Evolutionary conservation across 2,888 invertebrate genomes (phyloP).

Genomic region (Pseudoips prasinana): DNA sequence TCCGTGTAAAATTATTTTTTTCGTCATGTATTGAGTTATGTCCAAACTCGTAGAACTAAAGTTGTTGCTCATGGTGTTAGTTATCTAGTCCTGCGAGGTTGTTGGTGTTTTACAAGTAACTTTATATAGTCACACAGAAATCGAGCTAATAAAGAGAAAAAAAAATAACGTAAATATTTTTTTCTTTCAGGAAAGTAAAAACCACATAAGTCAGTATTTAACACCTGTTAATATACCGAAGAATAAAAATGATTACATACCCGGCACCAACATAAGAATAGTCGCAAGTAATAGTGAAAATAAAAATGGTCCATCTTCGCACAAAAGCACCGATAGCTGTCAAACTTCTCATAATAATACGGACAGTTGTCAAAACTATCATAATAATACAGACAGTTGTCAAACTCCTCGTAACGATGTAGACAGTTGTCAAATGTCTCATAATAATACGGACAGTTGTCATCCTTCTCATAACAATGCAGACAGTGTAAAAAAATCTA

Average conservation of each 20-base stretch:
- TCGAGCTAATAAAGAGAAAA: too few relatives aligned
- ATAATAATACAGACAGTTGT: background rate
- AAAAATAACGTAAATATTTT: conserved; percentile 66
- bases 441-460: too few relatives aligned
- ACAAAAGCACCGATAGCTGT: background rate
- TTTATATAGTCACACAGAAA: too few relatives aligned
- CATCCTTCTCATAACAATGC: conserved; percentile 2
- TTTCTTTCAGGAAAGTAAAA: conserved; percentile 59
- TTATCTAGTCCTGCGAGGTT: too few relatives aligned
- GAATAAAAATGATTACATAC: conserved; percentile 66
- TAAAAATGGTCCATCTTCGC: too few relatives aligned
- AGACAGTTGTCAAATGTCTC: background rate
- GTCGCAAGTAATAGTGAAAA: conserved; percentile 19
- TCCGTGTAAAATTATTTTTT: too few relatives aligned
- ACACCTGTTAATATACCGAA: conserved; percentile 37
- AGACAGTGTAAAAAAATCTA: background rate
- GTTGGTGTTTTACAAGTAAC: too few relatives aligned
- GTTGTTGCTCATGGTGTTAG: too few relatives aligned
- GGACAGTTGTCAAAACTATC: background rate
- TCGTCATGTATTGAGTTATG: too few relatives aligned
- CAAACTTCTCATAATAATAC: conserved; percentile 1
- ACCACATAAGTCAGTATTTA: conserved; percentile 58
- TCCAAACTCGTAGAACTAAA: too few relatives aligned
- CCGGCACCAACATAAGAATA: conserved; percentile 71
- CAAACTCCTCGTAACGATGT: conserved; percentile 1